A percentile compares a stretch with the other conserved stretches of the same genome.
Evolutionary conservation across 1,140 invertebrate genomes (phyloP).

Genomic region (Vanessa tameamea): DNA sequence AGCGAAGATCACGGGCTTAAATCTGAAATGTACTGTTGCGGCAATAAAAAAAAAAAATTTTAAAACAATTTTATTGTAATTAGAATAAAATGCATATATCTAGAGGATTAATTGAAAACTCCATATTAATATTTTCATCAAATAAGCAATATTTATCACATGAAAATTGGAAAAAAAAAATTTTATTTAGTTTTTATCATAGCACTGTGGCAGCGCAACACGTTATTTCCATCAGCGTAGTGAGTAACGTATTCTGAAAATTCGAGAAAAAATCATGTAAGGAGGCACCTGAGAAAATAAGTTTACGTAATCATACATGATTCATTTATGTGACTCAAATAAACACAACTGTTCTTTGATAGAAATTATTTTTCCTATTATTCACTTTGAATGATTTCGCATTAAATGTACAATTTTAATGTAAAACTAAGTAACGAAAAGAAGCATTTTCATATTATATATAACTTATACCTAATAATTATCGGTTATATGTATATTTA

Average conservation of each 20-base stretch:
- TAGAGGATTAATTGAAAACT: too few relatives aligned
- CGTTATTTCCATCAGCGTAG: background rate
- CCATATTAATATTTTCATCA: too few relatives aligned
- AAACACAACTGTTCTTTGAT: background rate
- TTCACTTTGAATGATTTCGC: background rate
- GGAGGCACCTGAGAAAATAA: constrained; percentile 12
- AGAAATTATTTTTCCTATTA: constrained; percentile 6
- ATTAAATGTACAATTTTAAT: background rate
- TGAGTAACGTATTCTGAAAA: background rate
- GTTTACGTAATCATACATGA: constrained; percentile 11
- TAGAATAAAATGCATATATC: too few relatives aligned
- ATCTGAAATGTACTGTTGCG: too few relatives aligned
- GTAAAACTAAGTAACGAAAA: background rate
- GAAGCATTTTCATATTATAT: too few relatives aligned
- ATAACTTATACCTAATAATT: too few relatives aligned
- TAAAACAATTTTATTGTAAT: too few relatives aligned
- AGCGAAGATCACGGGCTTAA: too few relatives aligned
- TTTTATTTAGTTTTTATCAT: background rate
- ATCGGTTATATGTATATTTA: too few relatives aligned
- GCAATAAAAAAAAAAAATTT: too few relatives aligned
- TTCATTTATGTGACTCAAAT: constrained; percentile 16
- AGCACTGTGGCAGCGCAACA: background rate
- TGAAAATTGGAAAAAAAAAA: too few relatives aligned
- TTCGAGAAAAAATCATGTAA: background rate
- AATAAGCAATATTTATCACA: too few relatives aligned